Conservation (phyloP, 1,140 invertebrate species). For the Lepidurus couesii region DNA sequence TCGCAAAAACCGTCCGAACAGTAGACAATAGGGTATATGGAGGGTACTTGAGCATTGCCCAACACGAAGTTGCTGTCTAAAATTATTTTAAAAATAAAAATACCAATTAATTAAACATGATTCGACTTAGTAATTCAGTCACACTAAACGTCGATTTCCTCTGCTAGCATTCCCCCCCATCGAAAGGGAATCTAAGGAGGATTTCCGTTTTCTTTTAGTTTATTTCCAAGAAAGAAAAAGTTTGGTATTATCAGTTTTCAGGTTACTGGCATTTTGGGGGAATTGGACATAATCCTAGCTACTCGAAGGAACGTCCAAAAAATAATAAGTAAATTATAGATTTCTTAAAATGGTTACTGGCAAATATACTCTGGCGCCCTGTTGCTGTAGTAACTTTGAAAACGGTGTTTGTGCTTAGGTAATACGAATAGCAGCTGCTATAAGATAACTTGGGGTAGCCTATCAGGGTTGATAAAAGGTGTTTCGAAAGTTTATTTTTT, state of each 20-base stretch:
- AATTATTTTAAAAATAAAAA: background rate
- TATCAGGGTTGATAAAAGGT: background rate
- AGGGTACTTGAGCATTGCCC: constrained; percentile 88
- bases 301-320: too few relatives aligned
- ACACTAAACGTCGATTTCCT: too few relatives aligned
- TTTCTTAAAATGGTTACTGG: background rate
- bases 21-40: constrained; percentile 89
- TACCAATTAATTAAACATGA: background rate
- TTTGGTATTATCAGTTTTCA: too few relatives aligned
- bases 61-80: constrained; percentile 97
- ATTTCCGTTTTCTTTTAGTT: too few relatives aligned
- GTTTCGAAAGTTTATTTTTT: background rate
- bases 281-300: too few relatives aligned
- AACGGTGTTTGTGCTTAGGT: background rate
- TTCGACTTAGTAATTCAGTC: too few relatives aligned
- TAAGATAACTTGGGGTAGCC: background rate
- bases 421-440: constrained; percentile 13
- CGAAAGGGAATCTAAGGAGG: too few relatives aligned
- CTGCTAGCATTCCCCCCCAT: too few relatives aligned
- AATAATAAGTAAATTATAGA: too few relatives aligned
- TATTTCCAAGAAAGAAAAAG: too few relatives aligned
- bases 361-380: background rate
- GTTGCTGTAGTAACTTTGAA: background rate
- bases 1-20: constrained; percentile 97
- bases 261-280: too few relatives aligned